Base-by-base conservation (phyloP, 2,113 vertebrate genomes). In the Pycnonotus jocosus region DNA sequence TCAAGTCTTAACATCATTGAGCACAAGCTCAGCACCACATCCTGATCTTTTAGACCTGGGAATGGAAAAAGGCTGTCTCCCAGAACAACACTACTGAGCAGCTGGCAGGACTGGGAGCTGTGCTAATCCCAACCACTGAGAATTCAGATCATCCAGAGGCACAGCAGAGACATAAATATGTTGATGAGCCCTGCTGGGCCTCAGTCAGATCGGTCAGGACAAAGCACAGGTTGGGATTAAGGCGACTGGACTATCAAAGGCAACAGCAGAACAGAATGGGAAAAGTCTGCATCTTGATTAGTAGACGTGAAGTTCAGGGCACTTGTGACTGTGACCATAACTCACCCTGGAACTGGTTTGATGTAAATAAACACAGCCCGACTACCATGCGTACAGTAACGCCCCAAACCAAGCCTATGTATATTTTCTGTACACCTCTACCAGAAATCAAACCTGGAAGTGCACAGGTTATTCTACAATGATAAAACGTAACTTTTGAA, bases 151-250 rank as follows among this genome's bases (percentile, higher is more conserved):
- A 76, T 27, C 24, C 57, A 68, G 21, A 85, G 44, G 40, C 40
- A 81, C 48, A 40, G 65, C 6, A 54, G 47, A 51, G 54, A 27
- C 47, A 83, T 35, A 64, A 71, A 38, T 16, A 11, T 24, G 22
- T 28, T 66, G 37, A 73, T n/a, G 31, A n/a, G 15, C 33, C 64
- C 48, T 68, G 12, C 30, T 57, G 14, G 74, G 47, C 24, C 62
- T 44, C 1, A 2, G 57, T 35, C 33, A 25, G 48, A 37, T 10
- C 0, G 0, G 72, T 27, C 37, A 80, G 48, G 8, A 85, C 10
- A 24, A 33, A 56, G 19, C 2, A 4, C 19, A 51, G 12, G 24
- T 5, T 68, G 72, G n/a, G 53, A 78, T 62, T 53, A 38, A 81
- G 44, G 42, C 58, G 60, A 56, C 17, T 33, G 35, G 37, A 30